A percentile compares a stretch with the other conserved stretches of the same genome.
phyloP scores from a whole-genome alignment of 2,888 invertebrate genomes.

The Sthenelais limicola region DNA sequence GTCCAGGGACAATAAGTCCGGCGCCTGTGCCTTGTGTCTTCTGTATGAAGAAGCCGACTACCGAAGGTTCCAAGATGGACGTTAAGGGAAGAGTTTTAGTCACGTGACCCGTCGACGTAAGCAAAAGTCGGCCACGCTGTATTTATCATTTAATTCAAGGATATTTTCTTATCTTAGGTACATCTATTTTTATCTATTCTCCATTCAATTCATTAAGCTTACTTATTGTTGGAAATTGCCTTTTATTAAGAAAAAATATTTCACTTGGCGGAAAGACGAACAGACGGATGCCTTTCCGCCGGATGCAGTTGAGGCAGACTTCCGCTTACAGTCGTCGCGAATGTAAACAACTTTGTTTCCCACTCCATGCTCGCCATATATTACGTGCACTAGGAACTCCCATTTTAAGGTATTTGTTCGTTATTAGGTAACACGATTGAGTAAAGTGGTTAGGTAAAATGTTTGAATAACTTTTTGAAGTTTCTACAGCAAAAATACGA shows the following conservation, averaged over 20 bases:
- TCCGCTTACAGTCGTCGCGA: constrained; percentile 20
- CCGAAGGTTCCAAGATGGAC: constrained; percentile 41
- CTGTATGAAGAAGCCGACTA: constrained; percentile 5
- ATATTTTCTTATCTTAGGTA: background rate
- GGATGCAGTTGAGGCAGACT: background rate
- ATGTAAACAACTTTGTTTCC: too few species aligned
- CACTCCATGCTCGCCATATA: too few species aligned
- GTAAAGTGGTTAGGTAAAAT: too few species aligned
- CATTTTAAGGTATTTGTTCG: too few species aligned
- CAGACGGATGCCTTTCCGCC: constrained; percentile 34
- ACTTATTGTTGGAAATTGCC: too few species aligned
- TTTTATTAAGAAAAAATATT: too few species aligned
- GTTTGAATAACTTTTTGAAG: too few species aligned
- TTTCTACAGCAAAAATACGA: too few species aligned
- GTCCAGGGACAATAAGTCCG: constrained; percentile 8
- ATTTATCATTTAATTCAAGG: background rate
- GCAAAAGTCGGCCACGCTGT: constrained; percentile 9
- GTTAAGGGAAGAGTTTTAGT: constrained; percentile 36
- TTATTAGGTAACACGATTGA: too few species aligned
- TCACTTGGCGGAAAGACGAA: too few species aligned
- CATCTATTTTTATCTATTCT: background rate
- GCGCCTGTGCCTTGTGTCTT: constrained; percentile 10
- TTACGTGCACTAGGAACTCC: too few species aligned
- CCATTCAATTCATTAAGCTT: too few species aligned
- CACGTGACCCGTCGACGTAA: constrained; percentile 43